phyloP scores from a whole-genome alignment of 2,888 invertebrate species.

The Heliconius ismenius region DNA sequence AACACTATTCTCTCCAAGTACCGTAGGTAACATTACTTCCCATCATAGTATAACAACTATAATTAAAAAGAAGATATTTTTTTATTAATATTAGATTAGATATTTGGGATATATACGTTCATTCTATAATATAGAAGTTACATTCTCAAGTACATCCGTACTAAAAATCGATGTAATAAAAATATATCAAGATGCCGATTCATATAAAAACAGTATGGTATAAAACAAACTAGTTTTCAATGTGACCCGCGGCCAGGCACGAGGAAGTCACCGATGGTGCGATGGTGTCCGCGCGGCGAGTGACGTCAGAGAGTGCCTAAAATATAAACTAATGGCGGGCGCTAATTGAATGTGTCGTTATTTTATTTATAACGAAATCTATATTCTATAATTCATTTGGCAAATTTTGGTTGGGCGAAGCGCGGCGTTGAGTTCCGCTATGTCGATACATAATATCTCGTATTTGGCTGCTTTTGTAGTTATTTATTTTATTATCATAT shows the following conservation, averaged over 20 bases:
- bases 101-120: background rate
- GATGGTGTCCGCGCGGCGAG: slow-evolving; percentile 33
- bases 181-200: slow-evolving; percentile 8
- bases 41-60: no score
- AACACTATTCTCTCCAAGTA: no score
- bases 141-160: background rate
- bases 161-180: slow-evolving; percentile 22
- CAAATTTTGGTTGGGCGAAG: background rate
- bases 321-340: slow-evolving; percentile 12
- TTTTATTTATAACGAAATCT: background rate
- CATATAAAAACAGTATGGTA: slow-evolving; percentile 21
- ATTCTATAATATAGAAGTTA: background rate
- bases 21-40: no score
- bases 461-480: no score
- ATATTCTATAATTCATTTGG: background rate
- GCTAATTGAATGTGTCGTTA: background rate
- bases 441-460: no score
- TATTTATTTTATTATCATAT: no score
- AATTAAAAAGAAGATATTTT: no score
- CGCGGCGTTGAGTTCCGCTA: background rate
- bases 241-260: slow-evolving; percentile 38
- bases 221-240: slow-evolving; percentile 38
- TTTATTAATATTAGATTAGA: no score
- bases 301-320: slow-evolving; percentile 32
- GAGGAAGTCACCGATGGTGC: slow-evolving; percentile 36